Conservation (phyloP, 2,888 invertebrate species). For the Clitarchus hookeri region DNA sequence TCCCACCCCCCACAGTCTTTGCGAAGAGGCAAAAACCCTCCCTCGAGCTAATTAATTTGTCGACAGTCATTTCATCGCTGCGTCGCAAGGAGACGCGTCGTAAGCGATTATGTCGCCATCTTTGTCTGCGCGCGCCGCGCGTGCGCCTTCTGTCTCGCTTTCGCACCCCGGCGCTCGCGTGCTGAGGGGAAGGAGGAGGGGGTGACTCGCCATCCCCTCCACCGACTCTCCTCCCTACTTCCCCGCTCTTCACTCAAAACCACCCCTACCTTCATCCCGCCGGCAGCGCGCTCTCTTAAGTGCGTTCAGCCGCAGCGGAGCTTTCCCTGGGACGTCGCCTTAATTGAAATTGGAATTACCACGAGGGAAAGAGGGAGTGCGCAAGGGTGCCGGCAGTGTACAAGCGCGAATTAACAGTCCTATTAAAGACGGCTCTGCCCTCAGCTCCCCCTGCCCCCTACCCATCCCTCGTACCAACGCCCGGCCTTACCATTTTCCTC, state of each 20-base stretch:
- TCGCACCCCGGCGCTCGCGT: not conserved
- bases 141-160: slow-evolving; percentile 31
- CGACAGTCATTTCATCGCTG: slow-evolving; percentile 39
- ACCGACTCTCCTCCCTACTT: not conserved
- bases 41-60: slow-evolving; percentile 41
- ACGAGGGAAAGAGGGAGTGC: slow-evolving; percentile 31
- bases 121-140: slow-evolving; percentile 20
- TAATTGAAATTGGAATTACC: slow-evolving; percentile 44
- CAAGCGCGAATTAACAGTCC: slow-evolving; percentile 41
- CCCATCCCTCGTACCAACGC: not conserved
- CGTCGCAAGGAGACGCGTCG: slow-evolving; percentile 37
- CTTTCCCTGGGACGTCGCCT: slow-evolving; percentile 36
- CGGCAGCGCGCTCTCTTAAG: slow-evolving; percentile 29
- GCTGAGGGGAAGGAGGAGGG: not conserved
- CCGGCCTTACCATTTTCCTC: slow-evolving; percentile 26
- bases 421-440: slow-evolving; percentile 40
- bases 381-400: slow-evolving; percentile 33
- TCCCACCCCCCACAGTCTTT: slow-evolving; percentile 12
- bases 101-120: slow-evolving; percentile 36
- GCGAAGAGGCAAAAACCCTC: slow-evolving; percentile 31
- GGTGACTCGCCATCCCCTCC: not conserved
- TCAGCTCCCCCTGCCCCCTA: not conserved
- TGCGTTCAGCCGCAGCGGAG: slow-evolving; percentile 33
- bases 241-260: not conserved
- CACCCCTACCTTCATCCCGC: not conserved